Conservation (phyloP, 2,888 invertebrate genomes). For the Podabrus alpinus region DNA sequence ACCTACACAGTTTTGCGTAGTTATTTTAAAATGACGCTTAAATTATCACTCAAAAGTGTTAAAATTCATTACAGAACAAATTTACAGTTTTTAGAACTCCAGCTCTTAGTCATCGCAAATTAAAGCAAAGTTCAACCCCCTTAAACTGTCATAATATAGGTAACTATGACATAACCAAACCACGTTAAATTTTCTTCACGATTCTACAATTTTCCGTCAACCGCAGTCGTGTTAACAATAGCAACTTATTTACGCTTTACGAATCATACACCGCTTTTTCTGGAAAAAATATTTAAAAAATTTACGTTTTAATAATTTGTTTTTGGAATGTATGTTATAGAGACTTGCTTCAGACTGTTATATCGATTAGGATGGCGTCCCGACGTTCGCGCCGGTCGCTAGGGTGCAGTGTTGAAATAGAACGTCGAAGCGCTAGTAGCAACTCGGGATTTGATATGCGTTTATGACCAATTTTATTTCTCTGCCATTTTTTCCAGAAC, state of each 20-base stretch:
- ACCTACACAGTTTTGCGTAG: neutral
- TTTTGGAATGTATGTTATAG: conserved; percentile 41
- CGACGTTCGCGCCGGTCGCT: conserved; percentile 46
- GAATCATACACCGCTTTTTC: neutral
- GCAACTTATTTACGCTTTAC: neutral
- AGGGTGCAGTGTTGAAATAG: conserved; percentile 43
- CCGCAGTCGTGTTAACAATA: neutral
- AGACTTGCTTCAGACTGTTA: conserved; percentile 51
- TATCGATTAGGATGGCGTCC: conserved; percentile 50
- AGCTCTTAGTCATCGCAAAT: conserved; percentile 23
- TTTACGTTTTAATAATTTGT: conserved; percentile 27
- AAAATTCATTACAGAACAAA: neutral
- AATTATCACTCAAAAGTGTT: neutral
- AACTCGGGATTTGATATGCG: conserved; percentile 29
- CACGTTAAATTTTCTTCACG: conserved; percentile 24
- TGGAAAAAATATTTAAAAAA: conserved; percentile 19
- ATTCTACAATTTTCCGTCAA: conserved; percentile 5
- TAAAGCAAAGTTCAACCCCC: conserved; percentile 34
- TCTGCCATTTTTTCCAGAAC: neutral
- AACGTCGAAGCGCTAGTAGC: conserved; percentile 38
- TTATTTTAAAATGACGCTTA: neutral
- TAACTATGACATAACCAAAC: conserved; percentile 36
- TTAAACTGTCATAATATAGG: conserved; percentile 35
- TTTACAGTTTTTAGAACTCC: conserved; percentile 14
- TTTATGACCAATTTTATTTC: conserved; percentile 16